phyloP scores from a whole-genome alignment of 2,797 vertebrate species.

The Xyrichtys novacula region DNA sequence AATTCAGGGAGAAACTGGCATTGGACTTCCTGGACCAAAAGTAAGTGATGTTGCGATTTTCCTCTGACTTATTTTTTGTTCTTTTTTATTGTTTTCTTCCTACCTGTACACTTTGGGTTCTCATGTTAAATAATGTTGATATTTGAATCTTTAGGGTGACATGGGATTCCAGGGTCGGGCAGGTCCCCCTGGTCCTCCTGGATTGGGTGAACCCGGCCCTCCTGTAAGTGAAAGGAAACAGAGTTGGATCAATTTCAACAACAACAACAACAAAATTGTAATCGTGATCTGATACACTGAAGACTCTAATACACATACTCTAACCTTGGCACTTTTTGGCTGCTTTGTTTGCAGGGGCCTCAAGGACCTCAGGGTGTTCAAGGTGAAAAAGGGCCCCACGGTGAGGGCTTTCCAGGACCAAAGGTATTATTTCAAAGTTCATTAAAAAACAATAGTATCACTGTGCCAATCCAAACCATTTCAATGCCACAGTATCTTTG shows the following conservation, averaged over 20 bases:
- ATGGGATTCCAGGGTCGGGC: slow-evolving; percentile 87
- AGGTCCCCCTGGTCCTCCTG: slow-evolving; percentile 88
- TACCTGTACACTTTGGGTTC: not conserved
- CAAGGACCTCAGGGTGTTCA: slow-evolving; percentile 91
- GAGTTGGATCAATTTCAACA: not conserved
- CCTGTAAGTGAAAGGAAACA: slow-evolving; percentile 82
- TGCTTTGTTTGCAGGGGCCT: slow-evolving; percentile 86
- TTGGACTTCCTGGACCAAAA: slow-evolving; percentile 91
- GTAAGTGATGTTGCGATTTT: slow-evolving; percentile 67
- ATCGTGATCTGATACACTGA: slow-evolving; percentile 1
- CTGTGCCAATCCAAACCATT: not conserved
- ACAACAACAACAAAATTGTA: not conserved
- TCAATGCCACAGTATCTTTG: not conserved
- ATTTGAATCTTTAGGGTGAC: slow-evolving; percentile 85
- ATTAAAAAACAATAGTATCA: slow-evolving; percentile 1
- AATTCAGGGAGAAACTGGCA: slow-evolving; percentile 90
- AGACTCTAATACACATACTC: not conserved
- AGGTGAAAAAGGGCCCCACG: slow-evolving; percentile 89
- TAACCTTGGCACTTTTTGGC: slow-evolving; percentile 1
- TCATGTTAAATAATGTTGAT: not conserved
- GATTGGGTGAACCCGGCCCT: slow-evolving; percentile 88
- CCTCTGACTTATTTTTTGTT: not conserved
- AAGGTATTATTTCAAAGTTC: slow-evolving; percentile 84
- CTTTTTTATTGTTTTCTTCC: not conserved
- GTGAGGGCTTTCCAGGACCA: slow-evolving; percentile 91